These are phyloP conservation scores for Choristoneura fumiferana DNA, from an alignment of 1,140 invertebrate genomes.

Conservation along the genomic window DNA sequence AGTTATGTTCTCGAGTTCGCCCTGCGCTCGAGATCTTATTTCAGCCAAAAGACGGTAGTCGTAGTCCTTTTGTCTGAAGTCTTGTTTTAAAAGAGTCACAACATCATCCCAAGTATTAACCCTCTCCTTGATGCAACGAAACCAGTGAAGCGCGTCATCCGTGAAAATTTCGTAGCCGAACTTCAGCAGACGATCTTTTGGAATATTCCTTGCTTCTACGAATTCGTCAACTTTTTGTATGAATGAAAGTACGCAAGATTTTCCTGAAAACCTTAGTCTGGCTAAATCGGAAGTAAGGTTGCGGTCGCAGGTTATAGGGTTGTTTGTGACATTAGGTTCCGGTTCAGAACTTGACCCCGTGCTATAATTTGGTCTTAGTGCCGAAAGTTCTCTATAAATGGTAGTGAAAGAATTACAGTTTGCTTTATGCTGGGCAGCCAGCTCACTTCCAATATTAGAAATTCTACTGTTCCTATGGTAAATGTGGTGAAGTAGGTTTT, in stretches of 20 bases:
- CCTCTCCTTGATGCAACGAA: background rate
- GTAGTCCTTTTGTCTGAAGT: background rate
- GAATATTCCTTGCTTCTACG: background rate
- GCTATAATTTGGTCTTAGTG: too few species aligned
- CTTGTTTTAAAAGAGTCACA: background rate
- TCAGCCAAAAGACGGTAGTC: background rate
- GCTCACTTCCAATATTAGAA: too few species aligned
- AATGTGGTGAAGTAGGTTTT: too few species aligned
- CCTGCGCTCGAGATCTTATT: slow-evolving; percentile 1
- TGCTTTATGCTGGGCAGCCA: too few species aligned
- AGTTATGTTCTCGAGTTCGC: background rate
- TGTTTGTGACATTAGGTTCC: too few species aligned
- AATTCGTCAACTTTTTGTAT: background rate
- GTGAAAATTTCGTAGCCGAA: background rate
- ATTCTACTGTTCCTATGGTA: too few species aligned
- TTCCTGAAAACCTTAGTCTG: background rate
- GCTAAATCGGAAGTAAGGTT: too few species aligned
- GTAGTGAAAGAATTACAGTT: too few species aligned
- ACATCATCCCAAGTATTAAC: background rate
- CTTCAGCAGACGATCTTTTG: background rate
- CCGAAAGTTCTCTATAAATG: too few species aligned
- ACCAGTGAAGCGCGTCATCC: slow-evolving; percentile 5
- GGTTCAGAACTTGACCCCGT: too few species aligned
- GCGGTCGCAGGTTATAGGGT: too few species aligned
- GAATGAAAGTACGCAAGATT: background rate